A percentile compares a stretch with the other conserved stretches of the same genome.
phyloP scores from a whole-genome alignment of 2,797 vertebrate genomes.

The Amazona ochrocephala region DNA sequence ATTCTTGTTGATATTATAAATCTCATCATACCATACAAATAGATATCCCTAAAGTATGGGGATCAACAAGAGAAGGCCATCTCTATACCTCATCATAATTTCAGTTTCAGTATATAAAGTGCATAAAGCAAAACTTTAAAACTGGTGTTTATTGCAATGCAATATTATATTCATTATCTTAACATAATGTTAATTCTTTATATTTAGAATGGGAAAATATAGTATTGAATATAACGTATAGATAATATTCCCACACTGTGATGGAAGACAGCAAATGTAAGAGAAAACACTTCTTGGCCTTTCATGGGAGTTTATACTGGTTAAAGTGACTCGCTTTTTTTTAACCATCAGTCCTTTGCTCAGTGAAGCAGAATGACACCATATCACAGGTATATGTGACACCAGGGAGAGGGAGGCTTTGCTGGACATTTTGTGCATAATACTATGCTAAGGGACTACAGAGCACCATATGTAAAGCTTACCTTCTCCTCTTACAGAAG shows the following conservation, averaged over 20 bases:
- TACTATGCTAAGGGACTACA: fast-evolving
- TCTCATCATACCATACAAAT: background rate
- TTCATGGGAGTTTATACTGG: background rate
- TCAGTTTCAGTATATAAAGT: background rate
- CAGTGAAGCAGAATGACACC: background rate
- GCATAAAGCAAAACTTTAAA: background rate
- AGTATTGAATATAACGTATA: background rate
- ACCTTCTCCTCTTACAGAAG: background rate
- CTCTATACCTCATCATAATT: background rate
- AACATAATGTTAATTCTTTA: background rate
- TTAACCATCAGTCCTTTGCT: background rate
- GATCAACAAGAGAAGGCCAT: background rate
- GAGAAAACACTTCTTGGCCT: background rate
- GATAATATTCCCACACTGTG: background rate
- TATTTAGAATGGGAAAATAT: background rate
- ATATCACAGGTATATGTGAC: background rate
- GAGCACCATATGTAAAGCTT: background rate
- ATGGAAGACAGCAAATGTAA: background rate
- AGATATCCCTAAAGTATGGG: background rate
- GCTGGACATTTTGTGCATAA: background rate
- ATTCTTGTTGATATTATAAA: background rate
- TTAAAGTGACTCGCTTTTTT: background rate
- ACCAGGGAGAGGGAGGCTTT: background rate
- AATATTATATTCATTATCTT: background rate
- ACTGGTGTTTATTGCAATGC: background rate